Conservation (phyloP, 2,888 invertebrate genomes). For the Drosophila crucigera region DNA sequence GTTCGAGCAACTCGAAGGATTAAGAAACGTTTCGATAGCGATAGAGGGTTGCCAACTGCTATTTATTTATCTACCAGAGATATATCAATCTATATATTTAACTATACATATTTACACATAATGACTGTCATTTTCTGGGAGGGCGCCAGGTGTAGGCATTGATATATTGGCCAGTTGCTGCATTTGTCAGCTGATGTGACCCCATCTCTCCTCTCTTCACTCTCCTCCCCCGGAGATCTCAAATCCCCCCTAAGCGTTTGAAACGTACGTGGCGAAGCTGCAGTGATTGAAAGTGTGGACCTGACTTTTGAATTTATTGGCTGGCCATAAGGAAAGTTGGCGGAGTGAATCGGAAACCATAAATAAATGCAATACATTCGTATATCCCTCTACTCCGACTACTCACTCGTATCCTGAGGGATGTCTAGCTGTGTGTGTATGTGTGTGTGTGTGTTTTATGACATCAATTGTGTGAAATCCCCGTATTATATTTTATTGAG, state of each 20-base stretch:
- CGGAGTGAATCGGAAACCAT: conserved; percentile 40
- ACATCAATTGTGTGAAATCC: conserved; percentile 77
- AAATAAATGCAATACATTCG: conserved; percentile 54
- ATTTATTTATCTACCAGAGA: conserved; percentile 56
- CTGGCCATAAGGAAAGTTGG: conserved; percentile 74
- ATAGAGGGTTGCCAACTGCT: conserved; percentile 45
- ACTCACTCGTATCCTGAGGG: background rate
- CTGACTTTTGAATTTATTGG: conserved; percentile 76
- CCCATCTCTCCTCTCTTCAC: conserved; percentile 37
- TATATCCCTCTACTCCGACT: conserved; percentile 25
- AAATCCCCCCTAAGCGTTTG: conserved; percentile 53
- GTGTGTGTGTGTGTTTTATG: conserved; percentile 63
- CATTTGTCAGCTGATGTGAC: conserved; percentile 71
- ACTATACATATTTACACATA: conserved; percentile 63
- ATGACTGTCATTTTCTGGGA: conserved; percentile 74
- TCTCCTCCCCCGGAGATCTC: conserved; percentile 13
- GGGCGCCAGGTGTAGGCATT: conserved; percentile 73
- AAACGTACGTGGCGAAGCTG: conserved; percentile 40
- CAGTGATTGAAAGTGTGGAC: conserved; percentile 76
- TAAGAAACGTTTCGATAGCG: conserved; percentile 18
- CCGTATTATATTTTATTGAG: conserved; percentile 79
- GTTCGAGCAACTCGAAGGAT: conserved; percentile 20
- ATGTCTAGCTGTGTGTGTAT: conserved; percentile 1
- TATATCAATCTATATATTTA: conserved; percentile 5
- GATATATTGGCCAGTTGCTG: conserved; percentile 62